A percentile compares a stretch with the other conserved stretches of the same genome.
Evolutionary conservation across 2,113 vertebrate species (phyloP).

Genomic region (Ibidorhyncha struthersii): DNA sequence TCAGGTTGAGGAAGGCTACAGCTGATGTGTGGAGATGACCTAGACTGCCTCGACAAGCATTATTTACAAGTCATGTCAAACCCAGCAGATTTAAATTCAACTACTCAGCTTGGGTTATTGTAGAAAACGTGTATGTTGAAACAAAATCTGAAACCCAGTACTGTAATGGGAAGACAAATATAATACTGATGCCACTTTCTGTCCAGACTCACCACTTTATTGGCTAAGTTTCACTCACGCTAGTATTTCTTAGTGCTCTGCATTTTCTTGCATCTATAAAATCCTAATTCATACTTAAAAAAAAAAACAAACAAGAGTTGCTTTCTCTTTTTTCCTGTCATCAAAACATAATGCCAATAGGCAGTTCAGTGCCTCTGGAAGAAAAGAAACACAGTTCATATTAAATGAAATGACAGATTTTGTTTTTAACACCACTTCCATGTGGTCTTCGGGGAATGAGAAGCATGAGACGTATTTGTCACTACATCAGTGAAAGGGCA

Average conservation of each 20-base stretch:
- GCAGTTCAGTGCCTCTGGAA: not conserved
- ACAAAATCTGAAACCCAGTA: not conserved
- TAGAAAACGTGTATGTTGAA: not conserved
- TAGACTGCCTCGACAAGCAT: accelerated
- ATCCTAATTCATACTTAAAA: not conserved
- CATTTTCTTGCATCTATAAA: not conserved
- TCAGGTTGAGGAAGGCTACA: not conserved
- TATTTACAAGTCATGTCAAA: not conserved
- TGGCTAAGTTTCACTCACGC: not conserved
- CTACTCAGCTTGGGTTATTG: not conserved
- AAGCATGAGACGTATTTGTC: not conserved
- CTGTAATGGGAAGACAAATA: not conserved
- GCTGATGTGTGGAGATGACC: not conserved
- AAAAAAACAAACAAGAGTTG: not conserved
- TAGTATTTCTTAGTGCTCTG: not conserved
- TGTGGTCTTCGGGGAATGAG: not conserved
- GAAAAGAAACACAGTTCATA: not conserved
- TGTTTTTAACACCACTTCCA: not conserved
- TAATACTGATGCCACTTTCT: not conserved
- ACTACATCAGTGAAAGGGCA: not conserved
- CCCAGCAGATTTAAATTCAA: not conserved
- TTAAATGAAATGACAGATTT: not conserved
- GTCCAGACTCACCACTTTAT: not conserved
- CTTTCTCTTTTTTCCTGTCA: not conserved
- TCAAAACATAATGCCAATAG: not conserved